These are phyloP conservation scores for Oxycera nigricornis DNA, from an alignment of 2,888 invertebrate species.

Conservation along the genomic window DNA sequence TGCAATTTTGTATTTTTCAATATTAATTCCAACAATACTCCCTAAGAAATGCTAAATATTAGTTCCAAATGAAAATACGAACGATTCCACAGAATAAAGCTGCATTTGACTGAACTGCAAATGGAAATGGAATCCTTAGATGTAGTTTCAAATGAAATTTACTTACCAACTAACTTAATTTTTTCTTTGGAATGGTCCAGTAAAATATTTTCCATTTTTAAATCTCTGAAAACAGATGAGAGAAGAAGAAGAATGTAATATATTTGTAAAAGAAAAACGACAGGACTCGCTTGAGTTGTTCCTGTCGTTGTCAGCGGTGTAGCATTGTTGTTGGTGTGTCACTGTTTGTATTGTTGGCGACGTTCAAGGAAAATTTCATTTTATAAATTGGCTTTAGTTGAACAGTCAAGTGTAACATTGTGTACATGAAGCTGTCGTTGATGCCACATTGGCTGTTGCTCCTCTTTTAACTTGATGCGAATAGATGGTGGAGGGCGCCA, in stretches of 20 bases:
- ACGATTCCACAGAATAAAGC: background rate
- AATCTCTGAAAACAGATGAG: constrained; percentile 67
- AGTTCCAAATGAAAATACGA: constrained; percentile 14
- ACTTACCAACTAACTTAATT: constrained; percentile 74
- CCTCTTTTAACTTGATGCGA: background rate
- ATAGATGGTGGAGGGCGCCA: background rate
- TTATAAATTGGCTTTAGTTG: constrained; percentile 30
- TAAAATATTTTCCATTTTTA: constrained; percentile 84
- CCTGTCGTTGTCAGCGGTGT: background rate
- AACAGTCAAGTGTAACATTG: constrained; percentile 28
- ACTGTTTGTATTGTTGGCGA: constrained; percentile 1
- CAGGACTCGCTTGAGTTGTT: constrained; percentile 7
- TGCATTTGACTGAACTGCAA: constrained; percentile 12
- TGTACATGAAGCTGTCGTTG: constrained; percentile 6
- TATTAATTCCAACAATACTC: background rate
- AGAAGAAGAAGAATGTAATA: constrained; percentile 30
- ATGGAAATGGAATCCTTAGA: background rate
- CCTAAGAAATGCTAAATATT: background rate
- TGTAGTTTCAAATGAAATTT: constrained; percentile 21
- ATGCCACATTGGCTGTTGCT: background rate
- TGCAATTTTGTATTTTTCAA: background rate
- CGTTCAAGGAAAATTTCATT: constrained; percentile 29
- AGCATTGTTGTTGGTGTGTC: background rate
- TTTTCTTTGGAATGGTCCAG: constrained; percentile 71
- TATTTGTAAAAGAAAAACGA: constrained; percentile 37